Conservation (phyloP, 2,113 vertebrate species). For the Pterocles burchelli region DNA sequence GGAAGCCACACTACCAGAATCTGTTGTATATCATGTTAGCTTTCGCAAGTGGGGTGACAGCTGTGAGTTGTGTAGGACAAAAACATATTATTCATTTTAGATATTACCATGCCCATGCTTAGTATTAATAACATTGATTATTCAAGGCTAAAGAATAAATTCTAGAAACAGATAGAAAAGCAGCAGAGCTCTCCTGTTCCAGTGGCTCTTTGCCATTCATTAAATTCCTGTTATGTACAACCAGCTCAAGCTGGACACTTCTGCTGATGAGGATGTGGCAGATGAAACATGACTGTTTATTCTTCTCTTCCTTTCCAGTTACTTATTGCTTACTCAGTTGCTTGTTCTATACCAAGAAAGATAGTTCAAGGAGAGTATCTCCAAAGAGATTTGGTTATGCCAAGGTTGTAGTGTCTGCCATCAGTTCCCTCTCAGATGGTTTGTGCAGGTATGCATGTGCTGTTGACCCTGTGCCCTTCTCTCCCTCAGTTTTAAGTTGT, state of each 20-base stretch:
- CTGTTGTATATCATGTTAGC: not conserved
- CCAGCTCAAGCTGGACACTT: not conserved
- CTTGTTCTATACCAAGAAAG: not conserved
- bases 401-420: no score
- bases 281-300: not conserved
- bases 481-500: not conserved
- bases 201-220: not conserved
- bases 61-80: not conserved
- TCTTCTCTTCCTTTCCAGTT: not conserved
- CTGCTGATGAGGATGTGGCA: not conserved
- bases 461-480: not conserved
- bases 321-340: not conserved
- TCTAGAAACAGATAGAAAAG: not conserved
- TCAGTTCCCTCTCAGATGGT: not conserved
- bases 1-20: not conserved
- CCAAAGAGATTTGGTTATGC: not conserved
- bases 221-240: not conserved
- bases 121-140: not conserved
- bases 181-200: not conserved
- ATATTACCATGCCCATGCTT: not conserved
- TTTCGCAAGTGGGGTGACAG: not conserved
- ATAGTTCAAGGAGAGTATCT: not conserved
- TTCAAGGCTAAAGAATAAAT: not conserved
- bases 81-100: not conserved
- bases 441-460: accelerated